Conservation (phyloP, 2,113 vertebrate species). For the Acanthochromis polyacanthus region DNA sequence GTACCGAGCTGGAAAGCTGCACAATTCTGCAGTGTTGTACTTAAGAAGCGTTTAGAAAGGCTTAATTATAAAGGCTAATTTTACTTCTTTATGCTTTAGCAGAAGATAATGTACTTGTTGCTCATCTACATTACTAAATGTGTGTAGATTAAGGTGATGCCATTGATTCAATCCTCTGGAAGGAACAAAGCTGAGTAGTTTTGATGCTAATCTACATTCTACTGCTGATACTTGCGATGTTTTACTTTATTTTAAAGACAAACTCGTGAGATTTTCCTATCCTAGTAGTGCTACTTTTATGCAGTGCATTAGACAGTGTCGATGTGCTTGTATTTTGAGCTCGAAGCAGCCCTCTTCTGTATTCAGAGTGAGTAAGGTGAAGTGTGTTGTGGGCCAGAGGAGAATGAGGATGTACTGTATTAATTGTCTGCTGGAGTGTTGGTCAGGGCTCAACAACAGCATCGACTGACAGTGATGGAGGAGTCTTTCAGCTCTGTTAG, state of each 20-base stretch:
- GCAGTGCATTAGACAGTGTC: constrained; percentile 1
- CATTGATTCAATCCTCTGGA: background rate
- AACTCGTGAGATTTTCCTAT: background rate
- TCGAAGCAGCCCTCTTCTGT: constrained; percentile 28
- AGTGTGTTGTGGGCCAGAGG: constrained; percentile 34
- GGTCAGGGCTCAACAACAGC: constrained; percentile 44
- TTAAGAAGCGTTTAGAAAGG: background rate
- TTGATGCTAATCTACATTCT: background rate
- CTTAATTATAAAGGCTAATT: background rate
- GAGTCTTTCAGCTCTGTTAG: background rate
- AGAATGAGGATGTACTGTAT: constrained; percentile 56
- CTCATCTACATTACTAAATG: background rate
- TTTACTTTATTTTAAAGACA: constrained; percentile 1
- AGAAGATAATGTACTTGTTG: background rate
- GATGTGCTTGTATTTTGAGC: constrained; percentile 21
- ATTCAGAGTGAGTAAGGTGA: constrained; percentile 42
- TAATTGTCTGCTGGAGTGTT: constrained; percentile 52
- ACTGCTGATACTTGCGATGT: background rate
- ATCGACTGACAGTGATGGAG: constrained; percentile 38
- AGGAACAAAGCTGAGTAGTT: background rate
- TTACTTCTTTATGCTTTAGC: constrained; percentile 8
- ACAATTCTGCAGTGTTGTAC: background rate
- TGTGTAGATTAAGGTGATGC: background rate
- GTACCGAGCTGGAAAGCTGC: constrained; percentile 2
- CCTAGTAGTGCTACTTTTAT: background rate